These are phyloP conservation scores for Calameuta pallipes DNA, from an alignment of 2,888 invertebrate species.

Conservation along the genomic window DNA sequence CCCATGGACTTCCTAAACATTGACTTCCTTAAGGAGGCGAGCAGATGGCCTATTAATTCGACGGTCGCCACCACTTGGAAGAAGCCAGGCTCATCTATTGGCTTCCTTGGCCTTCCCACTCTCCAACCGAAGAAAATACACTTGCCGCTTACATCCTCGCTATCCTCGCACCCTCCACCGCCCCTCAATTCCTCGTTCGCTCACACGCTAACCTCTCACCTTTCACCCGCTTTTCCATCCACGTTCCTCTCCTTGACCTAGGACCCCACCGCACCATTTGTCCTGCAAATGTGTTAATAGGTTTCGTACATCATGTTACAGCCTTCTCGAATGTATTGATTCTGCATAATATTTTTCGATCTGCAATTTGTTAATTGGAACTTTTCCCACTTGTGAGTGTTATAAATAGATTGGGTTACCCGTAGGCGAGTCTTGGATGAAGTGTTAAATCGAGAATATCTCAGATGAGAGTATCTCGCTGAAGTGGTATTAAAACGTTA, in stretches of 20 bases:
- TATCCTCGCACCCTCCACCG: not conserved
- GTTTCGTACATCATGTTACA: not conserved
- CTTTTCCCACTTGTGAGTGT: not conserved
- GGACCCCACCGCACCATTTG: not conserved
- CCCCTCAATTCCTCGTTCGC: not conserved
- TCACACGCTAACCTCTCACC: not conserved
- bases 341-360: not conserved
- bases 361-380: not conserved
- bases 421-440: not conserved
- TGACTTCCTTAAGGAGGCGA: conserved; percentile 59
- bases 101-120: conserved; percentile 10
- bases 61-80: conserved; percentile 31
- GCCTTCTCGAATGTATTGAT: not conserved
- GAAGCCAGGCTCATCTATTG: not conserved
- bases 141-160: not conserved
- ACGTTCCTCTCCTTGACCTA: not conserved
- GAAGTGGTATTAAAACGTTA: not conserved
- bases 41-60: conserved; percentile 65
- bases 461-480: not conserved
- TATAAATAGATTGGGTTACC: not conserved
- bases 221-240: not conserved
- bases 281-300: not conserved
- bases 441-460: not conserved
- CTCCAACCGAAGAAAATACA: not conserved
- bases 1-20: conserved; percentile 66